Base-by-base conservation (phyloP, 2,888 invertebrate genomes). In the Scelioninae gen. 1 region DNA sequence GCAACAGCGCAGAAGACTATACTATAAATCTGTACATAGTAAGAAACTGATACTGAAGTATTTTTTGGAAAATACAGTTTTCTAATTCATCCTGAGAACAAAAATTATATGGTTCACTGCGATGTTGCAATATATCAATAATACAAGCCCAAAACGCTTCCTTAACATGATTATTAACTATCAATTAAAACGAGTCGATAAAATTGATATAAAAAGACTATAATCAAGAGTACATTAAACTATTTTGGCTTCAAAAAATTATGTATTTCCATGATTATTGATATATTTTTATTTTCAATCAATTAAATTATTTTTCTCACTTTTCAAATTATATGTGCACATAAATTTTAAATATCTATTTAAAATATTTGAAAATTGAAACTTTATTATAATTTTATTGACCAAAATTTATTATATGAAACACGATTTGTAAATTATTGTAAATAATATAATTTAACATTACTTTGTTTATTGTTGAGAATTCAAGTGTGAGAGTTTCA, bases 61-160 rank as follows among this genome's bases (percentile, higher is more conserved):
- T 86, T 86, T 86, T 84, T 85, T 69, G 63, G 63, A 60, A 83
- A 82, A 80, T 71, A 82, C 84, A 77, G 83, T 87, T 86, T 88
- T 86, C 85, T 87, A 86, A 87, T 83, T 85, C 68, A 75, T 60
- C 79, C 56, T 49, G 31, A 71, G 47, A 79, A 76, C 38, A 56
- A 72, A 72, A 68, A 38, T 4, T 10, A 38, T 32, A 45, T 49
- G 9, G 72, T 66, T 72, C 38, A 53, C 15, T 79, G 56, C 62
- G 63, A 47, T 78, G 65, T 65, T 69, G 63, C 49, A 47, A 5
- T 40, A 53, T 58, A 68, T 55, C 32, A 68, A 69, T 47, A 23
- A 58, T 49, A 71, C 38, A 58, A 58, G 69, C 58, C 56, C 69
- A 58, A 60, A 60, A 60, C 29, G 71, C 47, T 71, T 60, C 40